Percentiles rank a stretch among this genome's conserved stretches.
These are phyloP conservation scores for Drosophila villosipedis DNA, from an alignment of 2,888 invertebrate genomes.

Conservation along the genomic window DNA sequence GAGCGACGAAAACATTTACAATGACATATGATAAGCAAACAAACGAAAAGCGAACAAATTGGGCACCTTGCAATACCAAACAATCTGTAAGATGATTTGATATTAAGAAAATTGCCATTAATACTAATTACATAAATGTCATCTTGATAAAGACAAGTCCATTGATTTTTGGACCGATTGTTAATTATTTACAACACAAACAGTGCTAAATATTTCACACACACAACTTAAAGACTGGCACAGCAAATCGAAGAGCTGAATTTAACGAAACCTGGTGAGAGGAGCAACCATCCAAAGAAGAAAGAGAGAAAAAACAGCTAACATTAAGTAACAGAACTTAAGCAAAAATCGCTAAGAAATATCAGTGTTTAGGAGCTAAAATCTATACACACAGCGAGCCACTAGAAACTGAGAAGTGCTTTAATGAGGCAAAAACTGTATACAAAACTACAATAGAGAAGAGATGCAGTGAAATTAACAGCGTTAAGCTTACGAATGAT, in stretches of 20 bases:
- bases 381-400: no score
- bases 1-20: slow-evolving; percentile 25
- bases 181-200: not conserved
- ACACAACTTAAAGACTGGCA: not conserved
- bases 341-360: slow-evolving; percentile 1
- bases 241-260: not conserved
- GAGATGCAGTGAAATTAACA: not conserved
- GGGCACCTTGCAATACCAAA: not conserved
- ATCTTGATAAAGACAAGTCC: not conserved
- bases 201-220: not conserved
- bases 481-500: not conserved
- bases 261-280: not conserved
- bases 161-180: not conserved
- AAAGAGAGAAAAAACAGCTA: not conserved
- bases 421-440: not conserved
- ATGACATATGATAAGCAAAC: slow-evolving; percentile 5
- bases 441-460: not conserved
- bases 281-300: not conserved
- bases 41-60: not conserved
- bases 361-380: not conserved
- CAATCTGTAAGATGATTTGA: not conserved
- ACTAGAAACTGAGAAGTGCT: not conserved
- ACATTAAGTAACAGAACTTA: not conserved
- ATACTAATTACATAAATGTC: not conserved
- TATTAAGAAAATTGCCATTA: not conserved